Conservation (phyloP, 2,113 vertebrate genomes). For the Crotalus horridus region DNA sequence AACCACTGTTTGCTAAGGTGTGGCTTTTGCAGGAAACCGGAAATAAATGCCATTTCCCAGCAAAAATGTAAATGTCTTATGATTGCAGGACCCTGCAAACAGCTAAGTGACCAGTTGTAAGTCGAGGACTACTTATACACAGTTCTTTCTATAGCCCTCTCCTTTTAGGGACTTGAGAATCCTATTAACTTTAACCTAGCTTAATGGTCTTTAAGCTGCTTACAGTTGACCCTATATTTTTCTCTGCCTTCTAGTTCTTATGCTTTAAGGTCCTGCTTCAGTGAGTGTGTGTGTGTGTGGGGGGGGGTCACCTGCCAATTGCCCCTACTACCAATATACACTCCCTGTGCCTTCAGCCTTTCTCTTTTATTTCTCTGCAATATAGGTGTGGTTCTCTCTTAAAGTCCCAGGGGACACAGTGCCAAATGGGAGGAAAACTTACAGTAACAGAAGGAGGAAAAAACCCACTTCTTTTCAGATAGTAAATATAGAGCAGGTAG, state of each 20-base stretch:
- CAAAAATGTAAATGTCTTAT: background rate
- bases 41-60: background rate
- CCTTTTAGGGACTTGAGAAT: background rate
- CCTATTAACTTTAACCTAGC: background rate
- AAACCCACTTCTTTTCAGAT: background rate
- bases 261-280: background rate
- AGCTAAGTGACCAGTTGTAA: too few relatives aligned
- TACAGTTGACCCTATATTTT: background rate
- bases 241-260: background rate
- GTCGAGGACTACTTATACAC: background rate
- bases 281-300: too few relatives aligned
- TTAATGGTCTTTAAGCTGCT: background rate
- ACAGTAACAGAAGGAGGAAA: background rate
- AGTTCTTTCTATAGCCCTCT: background rate
- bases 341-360: background rate
- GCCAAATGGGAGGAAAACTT: background rate
- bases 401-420: background rate
- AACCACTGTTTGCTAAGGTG: background rate
- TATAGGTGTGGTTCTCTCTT: background rate
- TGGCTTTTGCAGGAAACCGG: background rate
- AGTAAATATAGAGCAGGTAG: background rate
- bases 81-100: background rate
- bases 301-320: background rate
- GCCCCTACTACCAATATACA: background rate
- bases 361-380: background rate